Conservation (phyloP, 2,888 invertebrate species). For the Drosophila maculinotata region DNA sequence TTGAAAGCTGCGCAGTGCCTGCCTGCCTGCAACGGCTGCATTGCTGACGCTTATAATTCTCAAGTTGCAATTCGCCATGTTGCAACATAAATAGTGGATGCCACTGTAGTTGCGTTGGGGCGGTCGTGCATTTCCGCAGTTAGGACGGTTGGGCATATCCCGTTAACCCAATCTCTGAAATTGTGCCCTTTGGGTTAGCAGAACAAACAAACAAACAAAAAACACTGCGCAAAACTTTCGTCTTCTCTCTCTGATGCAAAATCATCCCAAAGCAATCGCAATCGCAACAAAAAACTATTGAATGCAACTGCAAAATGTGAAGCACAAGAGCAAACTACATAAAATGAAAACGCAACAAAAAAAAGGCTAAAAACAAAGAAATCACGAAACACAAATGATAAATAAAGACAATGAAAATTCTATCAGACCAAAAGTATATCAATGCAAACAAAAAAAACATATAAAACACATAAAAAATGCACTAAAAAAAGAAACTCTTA, state of each 20-base stretch:
- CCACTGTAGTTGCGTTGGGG: constrained; percentile 44
- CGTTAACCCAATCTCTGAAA: constrained; percentile 71
- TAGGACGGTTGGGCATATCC: constrained; percentile 79
- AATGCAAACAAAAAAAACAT: constrained; percentile 74
- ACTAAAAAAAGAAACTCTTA: constrained; percentile 70
- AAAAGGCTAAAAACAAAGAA: constrained; percentile 62
- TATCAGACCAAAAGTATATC: constrained; percentile 76
- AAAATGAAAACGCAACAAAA: constrained; percentile 21
- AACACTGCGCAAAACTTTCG: constrained; percentile 54
- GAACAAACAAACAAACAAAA: constrained; percentile 2
- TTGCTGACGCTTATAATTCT: constrained; percentile 61
- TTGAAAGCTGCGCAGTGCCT: constrained; percentile 33
- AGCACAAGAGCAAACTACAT: constrained; percentile 50
- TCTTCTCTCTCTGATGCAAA: constrained; percentile 64
- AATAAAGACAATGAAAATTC: constrained; percentile 42
- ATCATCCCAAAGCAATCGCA: constrained; percentile 26
- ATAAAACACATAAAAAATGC: constrained; percentile 61
- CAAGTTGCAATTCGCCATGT: constrained; percentile 54
- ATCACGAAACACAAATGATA: constrained; percentile 70
- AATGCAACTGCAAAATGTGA: constrained; percentile 19
- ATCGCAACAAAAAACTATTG: constrained; percentile 20
- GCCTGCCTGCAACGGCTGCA: constrained; percentile 39
- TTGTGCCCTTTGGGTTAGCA: constrained; percentile 72
- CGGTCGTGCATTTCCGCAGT: constrained; percentile 80
- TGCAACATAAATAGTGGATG: constrained; percentile 57